phyloP scores from a whole-genome alignment of 2,888 invertebrate genomes.

The Meghimatium bilineatum region DNA sequence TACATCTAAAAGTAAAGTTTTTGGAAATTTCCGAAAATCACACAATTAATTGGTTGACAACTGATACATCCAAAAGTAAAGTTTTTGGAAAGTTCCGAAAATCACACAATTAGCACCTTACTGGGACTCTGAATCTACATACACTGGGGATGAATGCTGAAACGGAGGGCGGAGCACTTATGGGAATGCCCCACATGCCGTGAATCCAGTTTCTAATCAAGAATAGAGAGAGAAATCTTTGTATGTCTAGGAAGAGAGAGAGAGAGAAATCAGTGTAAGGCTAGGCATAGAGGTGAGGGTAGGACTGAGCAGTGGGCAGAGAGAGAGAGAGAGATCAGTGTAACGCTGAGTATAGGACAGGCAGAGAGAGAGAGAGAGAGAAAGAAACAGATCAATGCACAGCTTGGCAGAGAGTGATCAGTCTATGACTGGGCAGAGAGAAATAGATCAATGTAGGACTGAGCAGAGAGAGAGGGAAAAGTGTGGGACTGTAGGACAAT shows the following conservation, averaged over 20 bases:
- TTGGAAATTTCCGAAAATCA: too few relatives aligned
- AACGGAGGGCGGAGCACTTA: too few relatives aligned
- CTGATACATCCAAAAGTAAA: too few relatives aligned
- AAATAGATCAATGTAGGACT: not conserved
- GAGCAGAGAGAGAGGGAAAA: not conserved
- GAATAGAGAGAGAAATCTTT: not conserved
- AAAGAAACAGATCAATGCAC: constrained; percentile 7
- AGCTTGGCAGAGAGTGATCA: not conserved
- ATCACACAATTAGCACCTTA: too few relatives aligned
- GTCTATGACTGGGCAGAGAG: not conserved
- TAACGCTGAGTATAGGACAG: not conserved
- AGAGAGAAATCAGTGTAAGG: not conserved
- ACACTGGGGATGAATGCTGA: too few relatives aligned
- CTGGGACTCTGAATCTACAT: too few relatives aligned
- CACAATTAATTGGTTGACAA: too few relatives aligned
- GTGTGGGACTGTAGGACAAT: not conserved
- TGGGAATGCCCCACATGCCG: too few relatives aligned
- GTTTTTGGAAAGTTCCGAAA: too few relatives aligned
- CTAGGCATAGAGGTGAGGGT: not conserved
- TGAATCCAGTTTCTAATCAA: too few relatives aligned
- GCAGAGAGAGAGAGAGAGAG: constrained; percentile 25
- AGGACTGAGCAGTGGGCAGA: not conserved
- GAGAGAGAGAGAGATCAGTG: constrained; percentile 19
- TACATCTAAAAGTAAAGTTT: too few relatives aligned
- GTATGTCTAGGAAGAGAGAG: not conserved